Evolutionary conservation across 2,113 vertebrate species (phyloP).

Genomic region (Hiodon alosoides): DNA sequence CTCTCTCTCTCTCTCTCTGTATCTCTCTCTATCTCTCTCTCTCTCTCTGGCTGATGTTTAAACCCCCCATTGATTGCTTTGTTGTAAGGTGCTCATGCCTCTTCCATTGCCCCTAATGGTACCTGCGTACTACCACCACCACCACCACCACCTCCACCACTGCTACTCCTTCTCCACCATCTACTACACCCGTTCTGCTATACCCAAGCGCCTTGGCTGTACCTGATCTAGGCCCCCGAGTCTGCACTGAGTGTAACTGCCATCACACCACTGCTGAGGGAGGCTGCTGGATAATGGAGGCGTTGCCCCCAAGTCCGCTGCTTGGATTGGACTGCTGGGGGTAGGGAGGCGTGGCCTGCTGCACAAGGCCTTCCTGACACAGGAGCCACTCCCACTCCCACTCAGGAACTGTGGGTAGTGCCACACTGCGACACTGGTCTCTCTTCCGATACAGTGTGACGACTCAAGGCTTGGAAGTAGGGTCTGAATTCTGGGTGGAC

Average conservation of each 20-base stretch:
- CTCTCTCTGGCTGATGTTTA: conserved; percentile 67
- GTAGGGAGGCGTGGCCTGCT: conserved; percentile 25
- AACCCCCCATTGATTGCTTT: conserved; percentile 76
- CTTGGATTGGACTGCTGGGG: conserved; percentile 48
- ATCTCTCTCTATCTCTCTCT: conserved; percentile 35
- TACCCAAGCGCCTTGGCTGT: conserved; percentile 54
- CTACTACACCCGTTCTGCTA: conserved; percentile 55
- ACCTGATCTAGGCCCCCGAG: conserved; percentile 49
- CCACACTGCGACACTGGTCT: no score
- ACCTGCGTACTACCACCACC: conserved; percentile 49
- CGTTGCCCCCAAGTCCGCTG: conserved; percentile 52
- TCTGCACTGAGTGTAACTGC: conserved; percentile 51
- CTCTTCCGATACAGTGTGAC: no score
- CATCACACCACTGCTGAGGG: conserved; percentile 30
- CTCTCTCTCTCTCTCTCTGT: conserved; percentile 52
- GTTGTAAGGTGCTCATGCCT: conserved; percentile 78
- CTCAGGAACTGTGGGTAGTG: no score
- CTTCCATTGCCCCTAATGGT: conserved; percentile 78
- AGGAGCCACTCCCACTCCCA: background rate
- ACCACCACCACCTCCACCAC: conserved; percentile 23
- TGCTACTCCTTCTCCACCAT: no score
- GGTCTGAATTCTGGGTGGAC: no score
- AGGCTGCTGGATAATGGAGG: conserved; percentile 37
- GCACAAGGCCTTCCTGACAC: background rate
- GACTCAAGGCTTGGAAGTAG: no score